phyloP scores from a whole-genome alignment of 2,797 vertebrate genomes.

The Poeciliopsis gracilis region DNA sequence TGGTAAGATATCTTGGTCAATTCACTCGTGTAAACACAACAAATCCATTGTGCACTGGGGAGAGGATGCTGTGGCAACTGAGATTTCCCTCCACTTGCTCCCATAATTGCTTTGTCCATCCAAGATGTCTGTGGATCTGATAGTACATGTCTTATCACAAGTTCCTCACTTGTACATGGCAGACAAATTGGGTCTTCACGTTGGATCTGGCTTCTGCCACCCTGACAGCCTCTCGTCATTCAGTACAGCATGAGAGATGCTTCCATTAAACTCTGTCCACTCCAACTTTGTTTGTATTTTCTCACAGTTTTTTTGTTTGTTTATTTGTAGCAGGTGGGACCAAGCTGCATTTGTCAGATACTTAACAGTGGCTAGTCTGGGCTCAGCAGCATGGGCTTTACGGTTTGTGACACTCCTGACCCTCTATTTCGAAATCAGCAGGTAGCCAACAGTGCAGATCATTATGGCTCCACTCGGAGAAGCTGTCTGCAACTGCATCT shows the following conservation, averaged over 20 bases:
- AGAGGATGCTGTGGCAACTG: slow-evolving; percentile 47
- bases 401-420: slow-evolving; percentile 64
- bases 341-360: slow-evolving; percentile 56
- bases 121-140: slow-evolving; percentile 69
- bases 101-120: slow-evolving; percentile 77
- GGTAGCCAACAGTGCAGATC: slow-evolving; percentile 76
- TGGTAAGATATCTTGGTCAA: slow-evolving; percentile 23
- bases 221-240: slow-evolving; percentile 51
- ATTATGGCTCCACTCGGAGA: slow-evolving; percentile 71
- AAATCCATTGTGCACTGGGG: slow-evolving; percentile 48
- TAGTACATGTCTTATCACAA: slow-evolving; percentile 69
- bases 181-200: slow-evolving; percentile 71
- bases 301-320: neutral
- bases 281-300: slow-evolving; percentile 53
- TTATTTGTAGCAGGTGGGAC: slow-evolving; percentile 30
- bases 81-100: slow-evolving; percentile 62
- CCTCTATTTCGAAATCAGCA: slow-evolving; percentile 79
- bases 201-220: slow-evolving; percentile 55
- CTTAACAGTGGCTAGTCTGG: slow-evolving; percentile 52
- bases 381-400: slow-evolving; percentile 15
- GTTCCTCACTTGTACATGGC: slow-evolving; percentile 52
- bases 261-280: slow-evolving; percentile 45
- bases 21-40: slow-evolving; percentile 58
- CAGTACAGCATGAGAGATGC: slow-evolving; percentile 28
- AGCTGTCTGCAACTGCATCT: slow-evolving; percentile 71